Evolutionary conservation across 2,113 vertebrate genomes (phyloP).

Genomic region (Pygoscelis adeliae): DNA sequence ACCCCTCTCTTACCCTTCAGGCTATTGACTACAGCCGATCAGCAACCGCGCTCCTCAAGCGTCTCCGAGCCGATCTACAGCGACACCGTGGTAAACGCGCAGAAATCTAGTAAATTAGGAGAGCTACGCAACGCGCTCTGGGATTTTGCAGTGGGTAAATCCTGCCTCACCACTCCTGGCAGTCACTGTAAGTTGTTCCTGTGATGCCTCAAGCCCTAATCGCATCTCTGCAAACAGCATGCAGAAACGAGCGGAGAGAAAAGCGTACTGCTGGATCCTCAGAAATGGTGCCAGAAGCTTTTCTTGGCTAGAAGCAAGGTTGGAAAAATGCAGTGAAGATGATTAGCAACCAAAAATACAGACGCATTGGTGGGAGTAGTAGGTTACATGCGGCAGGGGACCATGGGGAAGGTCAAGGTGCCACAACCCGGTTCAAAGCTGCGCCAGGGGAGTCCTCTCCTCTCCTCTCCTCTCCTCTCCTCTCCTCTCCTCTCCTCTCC

Average conservation of each 20-base stretch:
- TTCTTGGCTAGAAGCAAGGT: neutral
- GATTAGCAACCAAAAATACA: neutral
- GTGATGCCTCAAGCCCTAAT: neutral
- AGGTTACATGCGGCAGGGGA: neutral
- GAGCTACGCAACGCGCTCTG: neutral
- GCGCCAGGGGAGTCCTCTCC: neutral
- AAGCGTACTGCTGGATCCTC: neutral
- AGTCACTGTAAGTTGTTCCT: neutral
- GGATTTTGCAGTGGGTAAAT: neutral
- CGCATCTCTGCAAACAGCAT: rapidly evolving
- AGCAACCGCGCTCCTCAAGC: neutral
- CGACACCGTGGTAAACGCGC: rapidly evolving
- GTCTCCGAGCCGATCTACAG: neutral
- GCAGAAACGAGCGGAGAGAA: rapidly evolving
- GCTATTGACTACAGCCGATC: neutral
- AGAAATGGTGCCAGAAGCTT: neutral
- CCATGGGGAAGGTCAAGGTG: neutral
- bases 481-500: no score
- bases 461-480: no score
- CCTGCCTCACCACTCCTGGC: neutral
- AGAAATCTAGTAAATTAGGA: neutral
- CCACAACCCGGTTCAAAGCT: neutral
- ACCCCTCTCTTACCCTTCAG: neutral
- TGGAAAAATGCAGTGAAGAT: neutral
- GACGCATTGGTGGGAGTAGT: neutral